Base-by-base conservation (phyloP, 2,888 invertebrate genomes). In the Loripinus fragilis region DNA sequence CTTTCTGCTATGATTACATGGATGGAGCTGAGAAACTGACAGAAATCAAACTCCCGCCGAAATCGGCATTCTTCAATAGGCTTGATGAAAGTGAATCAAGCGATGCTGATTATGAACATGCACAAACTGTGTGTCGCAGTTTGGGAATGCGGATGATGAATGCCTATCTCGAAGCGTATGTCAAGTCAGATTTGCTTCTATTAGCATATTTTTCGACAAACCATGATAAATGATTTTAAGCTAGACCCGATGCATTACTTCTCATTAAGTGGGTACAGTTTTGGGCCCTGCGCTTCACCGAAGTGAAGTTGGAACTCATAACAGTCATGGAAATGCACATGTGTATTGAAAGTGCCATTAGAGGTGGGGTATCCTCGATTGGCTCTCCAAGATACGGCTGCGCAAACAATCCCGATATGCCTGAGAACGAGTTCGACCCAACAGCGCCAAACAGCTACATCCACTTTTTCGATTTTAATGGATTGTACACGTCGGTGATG, bases 361-460 rank as follows among this genome's bases (percentile, higher is more conserved):
- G 72, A 23, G 55, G 55, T 28, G 72, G 72, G 38, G n/a, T 72
- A 38, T 30, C 72, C 20, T 42, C 42, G 2, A 25, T 33, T 25
- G 66, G 72, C 17, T 45, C 30, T 15, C 72, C 64, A 5, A 28
- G 72, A 33, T 65, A 45, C 33, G 64, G 48, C 12, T 30, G 12
- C 25, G 72, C 72, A 3, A 72, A 72, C 38, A 65, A 65, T 30
- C 45, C 45, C 20, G 72, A 72, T n/a, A 72, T 72, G 72, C 48
- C 72, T 8, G 35, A 20, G 17, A 65, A 42, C 2, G n/a, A 10
- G 66, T 72, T 20, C 25, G 25, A 72, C 20, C 60, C 55, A 12
- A 25, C 33, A 2, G 30, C 45, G 17, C 60, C 38, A 23, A 64
- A 42, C 1, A 65, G 33, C n/a, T 65, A 15, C 45, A 65, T 72